Evolutionary conservation across 2,888 invertebrate genomes (phyloP).

Genomic region (Drosophila picticornis): DNA sequence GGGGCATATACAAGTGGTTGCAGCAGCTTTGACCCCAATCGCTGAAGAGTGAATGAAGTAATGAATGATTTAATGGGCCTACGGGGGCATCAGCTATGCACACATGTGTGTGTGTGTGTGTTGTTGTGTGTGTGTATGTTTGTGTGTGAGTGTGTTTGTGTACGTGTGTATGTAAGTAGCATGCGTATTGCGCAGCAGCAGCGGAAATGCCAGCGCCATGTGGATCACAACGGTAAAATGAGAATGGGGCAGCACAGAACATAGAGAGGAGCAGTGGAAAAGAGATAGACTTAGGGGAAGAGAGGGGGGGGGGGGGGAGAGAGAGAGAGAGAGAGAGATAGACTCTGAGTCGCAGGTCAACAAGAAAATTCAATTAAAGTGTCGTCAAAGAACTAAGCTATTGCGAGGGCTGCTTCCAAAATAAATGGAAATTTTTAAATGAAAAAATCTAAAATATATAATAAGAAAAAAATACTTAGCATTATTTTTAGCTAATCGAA

Average conservation of each 20-base stretch:
- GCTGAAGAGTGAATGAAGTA: constrained; percentile 37
- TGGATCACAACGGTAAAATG: constrained; percentile 61
- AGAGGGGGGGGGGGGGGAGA: neutral
- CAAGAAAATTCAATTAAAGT: constrained; percentile 46
- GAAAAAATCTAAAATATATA: too few relatives aligned
- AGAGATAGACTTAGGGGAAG: neutral
- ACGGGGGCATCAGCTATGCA: neutral
- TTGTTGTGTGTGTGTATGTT: neutral
- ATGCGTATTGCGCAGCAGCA: constrained; percentile 45
- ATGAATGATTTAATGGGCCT: constrained; percentile 52
- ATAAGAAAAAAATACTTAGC: neutral
- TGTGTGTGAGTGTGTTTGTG: neutral
- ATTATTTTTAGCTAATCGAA: neutral
- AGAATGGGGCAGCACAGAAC: constrained; percentile 6
- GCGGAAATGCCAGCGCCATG: constrained; percentile 65
- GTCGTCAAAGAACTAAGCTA: constrained; percentile 26
- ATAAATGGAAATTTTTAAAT: neutral
- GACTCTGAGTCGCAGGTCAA: constrained; percentile 40
- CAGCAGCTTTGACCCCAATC: constrained; percentile 62
- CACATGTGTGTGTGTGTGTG: neutral
- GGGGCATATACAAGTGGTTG: constrained; percentile 23
- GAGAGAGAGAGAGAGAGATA: neutral
- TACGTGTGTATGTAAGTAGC: neutral
- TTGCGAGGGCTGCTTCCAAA: constrained; percentile 9
- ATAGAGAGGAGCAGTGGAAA: neutral